Conservation (phyloP, 1,140 invertebrate genomes). For the Chironomus striatipennis region DNA sequence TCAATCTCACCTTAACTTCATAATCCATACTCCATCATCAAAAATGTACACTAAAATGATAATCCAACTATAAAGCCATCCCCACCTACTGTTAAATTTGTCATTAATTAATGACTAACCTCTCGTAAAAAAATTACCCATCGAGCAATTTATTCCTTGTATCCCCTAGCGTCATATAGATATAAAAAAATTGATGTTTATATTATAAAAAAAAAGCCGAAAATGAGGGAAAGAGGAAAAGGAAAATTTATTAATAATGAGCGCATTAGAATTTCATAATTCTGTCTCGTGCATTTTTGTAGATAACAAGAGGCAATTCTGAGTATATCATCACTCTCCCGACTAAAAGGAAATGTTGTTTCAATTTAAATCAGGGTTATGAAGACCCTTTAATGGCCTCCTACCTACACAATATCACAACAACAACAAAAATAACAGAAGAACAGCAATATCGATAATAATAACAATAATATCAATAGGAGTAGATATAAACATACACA, state of each 20-base stretch:
- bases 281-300: not conserved
- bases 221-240: not conserved
- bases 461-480: not conserved
- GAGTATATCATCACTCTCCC: not conserved
- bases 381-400: not conserved
- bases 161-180: too few species aligned
- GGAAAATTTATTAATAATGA: conserved; percentile 19
- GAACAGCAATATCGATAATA: not conserved
- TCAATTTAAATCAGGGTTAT: conserved; percentile 13
- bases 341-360: not conserved
- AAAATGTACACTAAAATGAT: too few species aligned
- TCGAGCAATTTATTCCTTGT: too few species aligned
- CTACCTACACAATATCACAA: not conserved
- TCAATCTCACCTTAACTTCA: too few species aligned
- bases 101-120: too few species aligned
- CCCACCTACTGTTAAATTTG: too few species aligned
- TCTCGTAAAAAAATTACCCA: too few species aligned
- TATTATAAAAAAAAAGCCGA: not conserved
- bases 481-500: not conserved
- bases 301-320: not conserved
- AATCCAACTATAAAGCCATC: too few species aligned
- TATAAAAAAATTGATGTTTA: too few species aligned
- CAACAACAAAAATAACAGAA: not conserved
- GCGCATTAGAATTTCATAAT: conserved; percentile 20
- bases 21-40: too few species aligned